Percentiles rank a stretch among this genome's conserved stretches.
Evolutionary conservation across 1,140 invertebrate genomes (phyloP).

Genomic region (Lepidurus arcticus): DNA sequence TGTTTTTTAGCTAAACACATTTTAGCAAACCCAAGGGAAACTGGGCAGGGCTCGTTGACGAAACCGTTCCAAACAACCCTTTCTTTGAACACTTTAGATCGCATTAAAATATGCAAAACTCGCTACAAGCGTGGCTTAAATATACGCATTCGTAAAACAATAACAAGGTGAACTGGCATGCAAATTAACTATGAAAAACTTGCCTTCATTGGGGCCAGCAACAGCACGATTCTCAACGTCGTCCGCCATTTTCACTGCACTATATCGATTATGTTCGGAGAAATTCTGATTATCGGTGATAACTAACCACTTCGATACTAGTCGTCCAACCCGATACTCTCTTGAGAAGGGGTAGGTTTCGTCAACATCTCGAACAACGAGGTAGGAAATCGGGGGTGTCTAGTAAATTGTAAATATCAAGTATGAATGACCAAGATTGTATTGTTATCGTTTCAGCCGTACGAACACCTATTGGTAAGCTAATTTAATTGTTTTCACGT

Average conservation of each 20-base stretch:
- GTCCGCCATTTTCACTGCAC: slow-evolving; percentile 20
- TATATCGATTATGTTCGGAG: background rate
- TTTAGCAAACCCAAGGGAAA: background rate
- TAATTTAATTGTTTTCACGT: slow-evolving; percentile 16
- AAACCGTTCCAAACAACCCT: background rate
- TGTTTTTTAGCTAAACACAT: background rate
- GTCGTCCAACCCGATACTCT: background rate
- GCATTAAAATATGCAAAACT: background rate
- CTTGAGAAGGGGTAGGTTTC: background rate
- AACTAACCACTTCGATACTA: background rate
- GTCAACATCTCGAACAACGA: background rate
- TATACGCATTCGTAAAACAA: background rate
- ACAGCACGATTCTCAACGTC: slow-evolving; percentile 18
- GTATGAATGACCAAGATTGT: background rate
- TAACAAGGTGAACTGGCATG: slow-evolving; percentile 13
- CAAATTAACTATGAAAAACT: slow-evolving; percentile 19
- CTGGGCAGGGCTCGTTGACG: slow-evolving; percentile 7
- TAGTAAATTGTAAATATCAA: background rate
- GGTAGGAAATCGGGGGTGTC: background rate
- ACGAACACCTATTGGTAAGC: slow-evolving; percentile 60
- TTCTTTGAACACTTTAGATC: background rate
- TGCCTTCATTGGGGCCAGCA: slow-evolving; percentile 1
- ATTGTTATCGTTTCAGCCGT: slow-evolving; percentile 60
- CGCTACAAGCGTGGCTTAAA: background rate
- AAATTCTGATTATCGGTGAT: background rate